These are phyloP conservation scores for Odocoileus virginianus DNA, from an alignment of 2,113 vertebrate species.

Conservation along the genomic window DNA sequence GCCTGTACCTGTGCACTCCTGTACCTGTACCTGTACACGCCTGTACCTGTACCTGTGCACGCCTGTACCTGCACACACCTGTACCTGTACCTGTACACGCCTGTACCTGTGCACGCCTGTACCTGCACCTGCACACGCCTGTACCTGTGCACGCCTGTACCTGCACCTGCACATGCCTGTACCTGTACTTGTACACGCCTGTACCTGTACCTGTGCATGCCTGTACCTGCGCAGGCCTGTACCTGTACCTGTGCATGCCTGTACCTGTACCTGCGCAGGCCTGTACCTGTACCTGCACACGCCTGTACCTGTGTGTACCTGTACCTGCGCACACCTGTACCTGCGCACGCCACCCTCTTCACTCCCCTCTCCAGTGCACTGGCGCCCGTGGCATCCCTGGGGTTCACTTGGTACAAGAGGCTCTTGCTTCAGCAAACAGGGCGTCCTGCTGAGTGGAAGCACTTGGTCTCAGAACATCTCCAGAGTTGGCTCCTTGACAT, in stretches of 20 bases:
- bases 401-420: background rate
- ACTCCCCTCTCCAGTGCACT: accelerated
- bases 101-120: no score
- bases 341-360: background rate
- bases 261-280: background rate
- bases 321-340: background rate
- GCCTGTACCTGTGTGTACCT: no score
- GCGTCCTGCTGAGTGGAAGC: background rate
- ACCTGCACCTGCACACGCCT: background rate
- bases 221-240: no score
- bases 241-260: accelerated
- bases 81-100: no score
- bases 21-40: no score
- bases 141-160: accelerated
- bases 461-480: background rate
- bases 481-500: background rate
- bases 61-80: no score
- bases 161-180: no score
- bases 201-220: background rate
- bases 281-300: background rate
- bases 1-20: no score
- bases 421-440: background rate
- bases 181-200: no score
- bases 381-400: accelerated
- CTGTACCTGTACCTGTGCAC: accelerated